Conservation (phyloP, 2,888 invertebrate species). For the Xestoiulus laeticollis region DNA sequence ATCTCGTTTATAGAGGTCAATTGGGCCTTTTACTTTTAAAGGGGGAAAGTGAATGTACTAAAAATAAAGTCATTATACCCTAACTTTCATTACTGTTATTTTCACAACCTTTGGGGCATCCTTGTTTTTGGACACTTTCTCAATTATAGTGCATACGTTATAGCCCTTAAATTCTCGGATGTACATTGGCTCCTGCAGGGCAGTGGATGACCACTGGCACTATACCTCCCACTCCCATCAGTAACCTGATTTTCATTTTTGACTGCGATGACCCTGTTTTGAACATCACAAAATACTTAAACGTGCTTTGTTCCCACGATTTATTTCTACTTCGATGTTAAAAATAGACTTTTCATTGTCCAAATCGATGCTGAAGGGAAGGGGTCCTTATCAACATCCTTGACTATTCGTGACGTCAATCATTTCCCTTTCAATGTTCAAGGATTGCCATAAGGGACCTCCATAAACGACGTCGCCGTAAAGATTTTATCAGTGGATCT, state of each 20-base stretch:
- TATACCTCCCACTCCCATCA: no score
- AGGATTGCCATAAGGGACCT: not conserved
- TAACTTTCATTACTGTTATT: no score
- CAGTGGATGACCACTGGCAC: not conserved
- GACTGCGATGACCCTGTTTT: not conserved
- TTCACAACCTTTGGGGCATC: no score
- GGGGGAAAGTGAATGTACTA: no score
- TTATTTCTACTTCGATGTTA: not conserved
- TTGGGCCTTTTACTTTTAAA: no score
- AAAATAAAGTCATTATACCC: no score
- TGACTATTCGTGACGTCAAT: not conserved
- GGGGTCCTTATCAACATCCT: not conserved
- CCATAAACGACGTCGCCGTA: not conserved
- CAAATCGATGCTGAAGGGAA: not conserved
- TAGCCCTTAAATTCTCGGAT: no score
- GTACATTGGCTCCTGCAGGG: no score
- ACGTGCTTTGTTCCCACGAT: not conserved
- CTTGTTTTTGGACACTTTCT: no score
- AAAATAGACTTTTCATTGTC: slow-evolving; percentile 10
- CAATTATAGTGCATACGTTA: no score
- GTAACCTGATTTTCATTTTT: slow-evolving; percentile 13
- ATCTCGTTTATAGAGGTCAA: no score
- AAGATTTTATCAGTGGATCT: not conserved
- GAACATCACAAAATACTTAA: not conserved
- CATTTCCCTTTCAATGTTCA: not conserved